Evolutionary conservation across 2,888 invertebrate species (phyloP), one percentile per base, ranked within the genome.

Genomic region (Oasisia sp.): DNA sequence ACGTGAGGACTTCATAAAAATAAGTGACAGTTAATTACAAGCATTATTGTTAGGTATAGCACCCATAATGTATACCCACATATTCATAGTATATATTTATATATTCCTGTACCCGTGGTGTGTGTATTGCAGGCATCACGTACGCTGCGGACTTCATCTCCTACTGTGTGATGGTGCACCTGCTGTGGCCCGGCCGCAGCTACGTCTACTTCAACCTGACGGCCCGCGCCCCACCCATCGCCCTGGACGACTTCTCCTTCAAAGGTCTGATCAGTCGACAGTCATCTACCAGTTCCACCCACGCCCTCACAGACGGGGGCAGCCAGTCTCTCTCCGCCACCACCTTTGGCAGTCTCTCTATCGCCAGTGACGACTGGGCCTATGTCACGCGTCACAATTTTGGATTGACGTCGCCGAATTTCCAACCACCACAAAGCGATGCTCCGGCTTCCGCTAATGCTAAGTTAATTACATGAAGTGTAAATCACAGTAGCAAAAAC

Each of bases 121-220:
- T n/a, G n/a, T n/a, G 1, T 45, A 38, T 96, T 97, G 0, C 96
- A 98, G 99, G 99, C 95, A 99, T 99, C 95, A 98, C 98, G 38
- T 98, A 98, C 96, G 98, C 99, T 0, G 99, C 99, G 0, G 99
- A 99, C 96, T 98, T 99, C 96, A 97, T 99, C 95, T 99, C 99
- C 0, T 99, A 98, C 96, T 98, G 98, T 95, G 98, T 99, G 89
- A 98, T 99, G 98, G 98, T 99, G 0, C 99, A 99, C 96, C 97
- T 99, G 93, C 97, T 99, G 93, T 99, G 99, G 99, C 99, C 99
- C 89, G 98, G 98, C 92, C 97, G 99, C 92, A 98, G 98, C 89
- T 98, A 99, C 94, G 98, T 99, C 96, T 99, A 99, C 97, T 97
- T 99, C 95, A 97, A 98, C 92, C 93, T 93, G 74, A 27, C 74